Conservation (phyloP, 2,113 vertebrate genomes). For the Cavia porcellus region DNA sequence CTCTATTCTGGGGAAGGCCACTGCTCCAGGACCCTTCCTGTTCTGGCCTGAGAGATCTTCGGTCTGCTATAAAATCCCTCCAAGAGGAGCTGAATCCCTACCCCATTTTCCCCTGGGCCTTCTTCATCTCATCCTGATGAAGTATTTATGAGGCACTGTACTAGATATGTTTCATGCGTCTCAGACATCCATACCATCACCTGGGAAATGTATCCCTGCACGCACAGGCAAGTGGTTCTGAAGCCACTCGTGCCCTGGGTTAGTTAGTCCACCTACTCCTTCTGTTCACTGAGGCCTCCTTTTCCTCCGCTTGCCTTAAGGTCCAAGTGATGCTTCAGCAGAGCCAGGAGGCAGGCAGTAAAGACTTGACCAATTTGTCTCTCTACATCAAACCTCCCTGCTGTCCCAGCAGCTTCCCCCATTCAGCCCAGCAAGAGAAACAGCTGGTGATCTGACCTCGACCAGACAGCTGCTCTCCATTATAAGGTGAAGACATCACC, state of each 20-base stretch:
- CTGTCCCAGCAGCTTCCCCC: background rate
- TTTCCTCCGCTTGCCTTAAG: background rate
- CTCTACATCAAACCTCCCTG: background rate
- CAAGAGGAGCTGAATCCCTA: background rate
- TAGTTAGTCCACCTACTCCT: background rate
- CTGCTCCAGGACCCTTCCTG: too few relatives aligned
- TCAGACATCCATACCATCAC: background rate
- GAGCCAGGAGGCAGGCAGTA: background rate
- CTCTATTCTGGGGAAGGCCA: background rate
- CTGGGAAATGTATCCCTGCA: background rate
- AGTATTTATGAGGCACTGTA: background rate
- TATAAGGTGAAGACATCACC: constrained; percentile 29
- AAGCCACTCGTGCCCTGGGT: background rate
- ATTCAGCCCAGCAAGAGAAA: background rate
- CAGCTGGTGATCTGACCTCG: constrained; percentile 63
- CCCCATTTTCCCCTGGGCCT: background rate
- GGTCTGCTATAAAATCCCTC: background rate
- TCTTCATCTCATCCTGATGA: background rate
- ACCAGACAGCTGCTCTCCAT: constrained; percentile 25
- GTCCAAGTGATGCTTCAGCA: background rate
- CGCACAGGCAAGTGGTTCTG: background rate
- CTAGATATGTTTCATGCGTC: background rate
- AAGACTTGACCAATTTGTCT: background rate
- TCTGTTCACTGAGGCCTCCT: background rate
- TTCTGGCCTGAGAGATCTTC: background rate